Base-by-base conservation (phyloP, 2,888 invertebrate genomes). In the Nowickia ferox region DNA sequence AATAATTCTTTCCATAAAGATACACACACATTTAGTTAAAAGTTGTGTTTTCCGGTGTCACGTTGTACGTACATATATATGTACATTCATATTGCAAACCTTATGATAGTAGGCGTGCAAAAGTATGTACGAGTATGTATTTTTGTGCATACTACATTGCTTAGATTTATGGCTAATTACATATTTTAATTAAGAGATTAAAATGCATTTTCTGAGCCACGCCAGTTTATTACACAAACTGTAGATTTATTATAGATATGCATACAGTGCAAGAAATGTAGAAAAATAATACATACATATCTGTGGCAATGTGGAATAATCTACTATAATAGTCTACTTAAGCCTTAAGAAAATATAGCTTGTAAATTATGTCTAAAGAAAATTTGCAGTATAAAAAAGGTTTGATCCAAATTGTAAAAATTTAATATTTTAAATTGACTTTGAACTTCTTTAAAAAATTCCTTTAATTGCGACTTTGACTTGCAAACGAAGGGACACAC, bases 31-130 rank as follows among this genome's bases (percentile, higher is more conserved):
- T 59, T 59, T 38, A 68, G 46, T 78, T 42, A 30, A 15, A 38
- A 75, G 71, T 42, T 61, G 48, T 80, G 42, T 63, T 72, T 83
- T 71, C 72, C 79, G 71, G 66, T 76, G 83, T 68, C 79, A 68
- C 15, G 17, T 51, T 15, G 1, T 9, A 51, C 17, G 48, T 15
- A 44, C 48, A 48, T 48, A 48, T 8, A 17, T 17, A 17, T 8
- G 6, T 4, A 30, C 30, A 48, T 48, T 8, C n/a, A 65, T 59
- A 38, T 38, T 59, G 59, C 59, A 9, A 38, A 59, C 38, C 4
- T 38, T 15, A 9, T 2, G n/a, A 59, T 59, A n/a, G 57, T 30
- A 22, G 59, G 59, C 9, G 59, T 59, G n/a, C 1, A 15, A n/a
- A 59, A 5, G 30, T 30, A 30, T 30, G 4, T 30, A 4, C 4